These are phyloP conservation scores for Hydrolagus colliei DNA, from an alignment of 2,797 vertebrate genomes.

Conservation along the genomic window DNA sequence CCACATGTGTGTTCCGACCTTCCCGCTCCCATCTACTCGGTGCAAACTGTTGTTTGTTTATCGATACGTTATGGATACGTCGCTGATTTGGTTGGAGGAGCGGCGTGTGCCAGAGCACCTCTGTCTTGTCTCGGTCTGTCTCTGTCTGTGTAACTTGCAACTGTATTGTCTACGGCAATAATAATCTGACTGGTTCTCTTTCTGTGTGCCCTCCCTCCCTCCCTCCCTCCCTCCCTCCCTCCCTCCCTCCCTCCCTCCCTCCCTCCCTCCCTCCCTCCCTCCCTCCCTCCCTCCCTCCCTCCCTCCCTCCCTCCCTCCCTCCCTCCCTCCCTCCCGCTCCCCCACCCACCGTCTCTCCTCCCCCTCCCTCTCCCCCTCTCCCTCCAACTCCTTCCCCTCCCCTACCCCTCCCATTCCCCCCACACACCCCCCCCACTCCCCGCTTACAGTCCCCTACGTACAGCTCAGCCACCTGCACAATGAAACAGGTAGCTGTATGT, in stretches of 20 bases:
- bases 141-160: too few species aligned
- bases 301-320: neutral
- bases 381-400: neutral
- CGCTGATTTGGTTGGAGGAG: too few species aligned
- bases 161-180: too few species aligned
- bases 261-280: neutral
- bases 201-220: neutral
- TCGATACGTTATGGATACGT: too few species aligned
- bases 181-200: neutral
- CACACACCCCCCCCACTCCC: slow-evolving; percentile 16
- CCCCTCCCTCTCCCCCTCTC: neutral
- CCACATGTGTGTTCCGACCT: too few species aligned
- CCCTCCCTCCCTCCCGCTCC: neutral
- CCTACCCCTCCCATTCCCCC: neutral
- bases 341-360: neutral
- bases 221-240: neutral
- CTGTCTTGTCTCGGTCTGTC: too few species aligned
- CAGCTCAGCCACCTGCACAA: slow-evolving; percentile 84
- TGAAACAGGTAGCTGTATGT: slow-evolving; percentile 81
- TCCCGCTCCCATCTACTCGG: too few species aligned
- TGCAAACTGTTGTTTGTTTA: too few species aligned
- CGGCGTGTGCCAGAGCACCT: too few species aligned
- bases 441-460: slow-evolving; percentile 72
- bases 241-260: neutral
- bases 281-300: neutral